A percentile compares a stretch with the other conserved stretches of the same genome.
These are phyloP conservation scores for Chaetorhynchus papuensis DNA, from an alignment of 2,113 vertebrate genomes.

Conservation along the genomic window DNA sequence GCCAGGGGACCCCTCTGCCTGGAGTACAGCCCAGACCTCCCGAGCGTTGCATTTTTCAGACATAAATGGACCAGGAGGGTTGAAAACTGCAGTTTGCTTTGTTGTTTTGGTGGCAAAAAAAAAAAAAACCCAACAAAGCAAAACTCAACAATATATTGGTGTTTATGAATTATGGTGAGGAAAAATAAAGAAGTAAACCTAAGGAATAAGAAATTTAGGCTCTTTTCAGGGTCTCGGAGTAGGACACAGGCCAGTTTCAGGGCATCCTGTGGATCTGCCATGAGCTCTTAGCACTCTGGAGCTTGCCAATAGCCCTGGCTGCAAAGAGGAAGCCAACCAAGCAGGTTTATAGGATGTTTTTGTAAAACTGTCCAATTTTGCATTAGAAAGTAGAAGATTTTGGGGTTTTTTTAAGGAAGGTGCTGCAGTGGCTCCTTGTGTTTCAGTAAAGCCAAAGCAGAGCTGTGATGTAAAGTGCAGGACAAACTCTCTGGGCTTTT, in stretches of 20 bases:
- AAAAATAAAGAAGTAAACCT: neutral
- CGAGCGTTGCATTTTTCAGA: neutral
- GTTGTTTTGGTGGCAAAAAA: neutral
- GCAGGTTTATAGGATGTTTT: neutral
- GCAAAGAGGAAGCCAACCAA: neutral
- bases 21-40: neutral
- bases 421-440: neutral
- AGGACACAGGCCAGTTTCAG: neutral
- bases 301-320: neutral
- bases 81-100: neutral
- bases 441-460: neutral
- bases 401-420: neutral
- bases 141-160: neutral
- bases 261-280: neutral
- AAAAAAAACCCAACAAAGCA: rapidly evolving
- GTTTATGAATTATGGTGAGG: neutral
- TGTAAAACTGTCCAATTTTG: neutral
- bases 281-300: neutral
- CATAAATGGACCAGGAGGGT: neutral
- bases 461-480: neutral
- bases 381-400: neutral
- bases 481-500: neutral
- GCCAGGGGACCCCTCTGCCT: neutral
- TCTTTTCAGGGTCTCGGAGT: neutral
- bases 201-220: neutral